phyloP scores from a whole-genome alignment of 2,113 vertebrate genomes.

The Axis porcinus region DNA sequence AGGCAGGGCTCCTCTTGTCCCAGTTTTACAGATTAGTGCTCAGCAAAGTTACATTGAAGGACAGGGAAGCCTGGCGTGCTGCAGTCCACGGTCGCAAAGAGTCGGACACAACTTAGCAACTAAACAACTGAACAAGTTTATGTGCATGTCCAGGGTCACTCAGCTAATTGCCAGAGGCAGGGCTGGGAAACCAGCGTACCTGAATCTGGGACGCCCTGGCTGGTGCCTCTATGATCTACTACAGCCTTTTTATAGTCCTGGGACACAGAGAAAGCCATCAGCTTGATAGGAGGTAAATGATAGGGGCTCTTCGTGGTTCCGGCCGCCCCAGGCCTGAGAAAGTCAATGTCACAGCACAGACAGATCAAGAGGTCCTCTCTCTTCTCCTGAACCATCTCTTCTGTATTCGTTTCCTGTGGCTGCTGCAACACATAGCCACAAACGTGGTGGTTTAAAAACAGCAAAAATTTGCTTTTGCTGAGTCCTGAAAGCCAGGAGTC shows the following conservation, averaged over 20 bases:
- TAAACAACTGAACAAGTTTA: not conserved
- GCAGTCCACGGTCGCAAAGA: not conserved
- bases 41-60: not conserved
- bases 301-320: not conserved
- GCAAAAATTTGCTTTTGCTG: not conserved
- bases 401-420: not conserved
- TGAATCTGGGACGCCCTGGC: not conserved
- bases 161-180: not conserved
- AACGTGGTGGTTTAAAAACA: not conserved
- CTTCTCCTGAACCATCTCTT: not conserved
- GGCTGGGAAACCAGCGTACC: not conserved
- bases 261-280: not conserved
- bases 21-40: not conserved
- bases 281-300: rapidly evolving
- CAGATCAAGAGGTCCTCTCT: not conserved
- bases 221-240: not conserved
- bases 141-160: not conserved
- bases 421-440: not conserved
- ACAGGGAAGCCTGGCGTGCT: not conserved
- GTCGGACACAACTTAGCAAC: not conserved
- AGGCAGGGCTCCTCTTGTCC: no score
- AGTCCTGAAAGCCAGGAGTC: not conserved
- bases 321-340: not conserved
- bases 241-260: not conserved
- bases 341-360: not conserved